These are phyloP conservation scores for Chorisops tibialis DNA, from an alignment of 2,888 invertebrate genomes.

Conservation along the genomic window DNA sequence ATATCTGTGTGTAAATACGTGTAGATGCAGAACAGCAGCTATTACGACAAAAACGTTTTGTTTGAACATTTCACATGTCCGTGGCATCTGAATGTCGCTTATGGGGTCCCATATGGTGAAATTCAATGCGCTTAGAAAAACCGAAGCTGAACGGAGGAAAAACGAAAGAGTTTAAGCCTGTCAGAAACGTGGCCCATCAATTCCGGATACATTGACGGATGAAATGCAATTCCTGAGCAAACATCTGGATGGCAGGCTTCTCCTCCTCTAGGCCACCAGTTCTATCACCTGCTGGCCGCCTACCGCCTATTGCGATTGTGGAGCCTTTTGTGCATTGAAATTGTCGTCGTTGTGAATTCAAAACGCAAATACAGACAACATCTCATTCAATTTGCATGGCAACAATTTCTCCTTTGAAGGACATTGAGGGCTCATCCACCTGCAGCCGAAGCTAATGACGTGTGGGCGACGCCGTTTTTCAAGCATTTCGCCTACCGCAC, in stretches of 20 bases:
- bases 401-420: conserved; percentile 27
- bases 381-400: conserved; percentile 34
- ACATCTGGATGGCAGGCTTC: neutral
- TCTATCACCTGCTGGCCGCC: neutral
- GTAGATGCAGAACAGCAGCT: too few species aligned
- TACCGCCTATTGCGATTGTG: conserved; percentile 10
- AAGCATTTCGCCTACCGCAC: too few species aligned
- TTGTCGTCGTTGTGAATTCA: conserved; percentile 26
- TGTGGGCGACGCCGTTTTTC: neutral
- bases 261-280: neutral
- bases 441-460: neutral
- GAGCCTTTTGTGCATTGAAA: conserved; percentile 24
- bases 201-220: conserved; percentile 5
- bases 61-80: too few species aligned
- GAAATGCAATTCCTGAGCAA: conserved; percentile 14
- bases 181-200: conserved; percentile 9
- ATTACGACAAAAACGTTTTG: too few species aligned
- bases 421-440: conserved; percentile 20
- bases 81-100: too few species aligned
- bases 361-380: conserved; percentile 33
- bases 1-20: too few species aligned
- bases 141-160: neutral
- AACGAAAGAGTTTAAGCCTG: neutral
- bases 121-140: too few species aligned
- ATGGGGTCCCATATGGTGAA: too few species aligned